Percentiles rank a stretch among this genome's conserved stretches.
Evolutionary conservation across 2,888 invertebrate genomes (phyloP).

Genomic region (Onchidella celtica): DNA sequence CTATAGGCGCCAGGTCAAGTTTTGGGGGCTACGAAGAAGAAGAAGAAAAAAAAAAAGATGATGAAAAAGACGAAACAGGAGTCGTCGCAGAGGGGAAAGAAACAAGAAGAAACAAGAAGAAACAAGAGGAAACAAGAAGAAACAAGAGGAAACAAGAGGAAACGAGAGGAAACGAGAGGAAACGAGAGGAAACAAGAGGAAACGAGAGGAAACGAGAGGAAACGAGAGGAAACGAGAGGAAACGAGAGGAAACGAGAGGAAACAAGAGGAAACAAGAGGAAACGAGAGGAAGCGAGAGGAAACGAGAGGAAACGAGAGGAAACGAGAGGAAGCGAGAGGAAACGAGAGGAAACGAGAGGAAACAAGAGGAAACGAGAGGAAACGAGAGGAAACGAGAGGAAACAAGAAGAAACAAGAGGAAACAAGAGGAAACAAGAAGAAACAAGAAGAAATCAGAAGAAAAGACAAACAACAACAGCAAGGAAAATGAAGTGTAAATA

Average conservation of each 20-base stretch:
- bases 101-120: too few species aligned
- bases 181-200: constrained; percentile 5
- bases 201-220: not conserved
- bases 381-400: not conserved
- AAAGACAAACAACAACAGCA: too few species aligned
- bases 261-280: not conserved
- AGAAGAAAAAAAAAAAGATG: too few species aligned
- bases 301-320: not conserved
- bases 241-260: not conserved
- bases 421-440: too few species aligned
- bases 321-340: not conserved
- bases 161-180: not conserved
- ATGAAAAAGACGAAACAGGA: too few species aligned
- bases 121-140: not conserved
- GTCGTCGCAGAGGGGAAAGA: too few species aligned
- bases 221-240: not conserved
- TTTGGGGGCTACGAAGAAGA: too few species aligned
- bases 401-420: not conserved
- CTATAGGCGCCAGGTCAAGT: too few species aligned
- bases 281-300: not conserved
- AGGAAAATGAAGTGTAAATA: too few species aligned
- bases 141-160: not conserved
- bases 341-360: not conserved
- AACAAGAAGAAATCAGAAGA: too few species aligned
- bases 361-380: not conserved